Conservation (phyloP, 30 jellyfish, hydroid and myxozoan species). For the Haliclystus octoradiatus region DNA sequence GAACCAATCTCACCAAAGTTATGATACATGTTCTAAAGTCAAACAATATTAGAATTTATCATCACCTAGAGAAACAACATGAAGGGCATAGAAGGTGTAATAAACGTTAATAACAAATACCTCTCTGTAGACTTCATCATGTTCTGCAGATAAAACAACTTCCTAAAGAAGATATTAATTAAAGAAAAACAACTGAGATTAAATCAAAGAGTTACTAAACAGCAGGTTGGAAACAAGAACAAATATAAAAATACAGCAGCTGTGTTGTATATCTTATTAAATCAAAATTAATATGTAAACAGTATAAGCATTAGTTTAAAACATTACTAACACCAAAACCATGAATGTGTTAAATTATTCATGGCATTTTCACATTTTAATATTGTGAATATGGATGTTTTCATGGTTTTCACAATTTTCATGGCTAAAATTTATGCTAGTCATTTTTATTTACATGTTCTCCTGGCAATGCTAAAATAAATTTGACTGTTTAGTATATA, state of each 20-base stretch:
- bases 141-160: conserved; percentile 90
- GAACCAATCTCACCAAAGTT: conserved; percentile 89
- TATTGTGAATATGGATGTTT: too few species aligned
- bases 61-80: not conserved
- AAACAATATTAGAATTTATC: not conserved
- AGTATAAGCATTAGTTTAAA: too few species aligned
- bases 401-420: too few species aligned
- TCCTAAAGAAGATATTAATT: conserved; percentile 26
- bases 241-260: not conserved
- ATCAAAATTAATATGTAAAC: too few species aligned
- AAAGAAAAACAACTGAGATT: not conserved
- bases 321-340: too few species aligned
- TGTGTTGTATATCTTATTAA: too few species aligned
- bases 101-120: conserved; percentile 8
- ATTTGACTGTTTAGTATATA: too few species aligned
- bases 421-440: too few species aligned
- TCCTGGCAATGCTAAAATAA: too few species aligned
- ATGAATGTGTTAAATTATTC: too few species aligned
- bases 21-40: conserved; percentile 59
- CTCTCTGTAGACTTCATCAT: conserved; percentile 86
- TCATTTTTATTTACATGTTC: too few species aligned
- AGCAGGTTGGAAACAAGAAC: not conserved
- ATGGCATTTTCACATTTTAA: too few species aligned
- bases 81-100: not conserved
- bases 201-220: not conserved